Base-by-base conservation (phyloP, 1,140 invertebrate genomes). In the Acarapis woodi region DNA sequence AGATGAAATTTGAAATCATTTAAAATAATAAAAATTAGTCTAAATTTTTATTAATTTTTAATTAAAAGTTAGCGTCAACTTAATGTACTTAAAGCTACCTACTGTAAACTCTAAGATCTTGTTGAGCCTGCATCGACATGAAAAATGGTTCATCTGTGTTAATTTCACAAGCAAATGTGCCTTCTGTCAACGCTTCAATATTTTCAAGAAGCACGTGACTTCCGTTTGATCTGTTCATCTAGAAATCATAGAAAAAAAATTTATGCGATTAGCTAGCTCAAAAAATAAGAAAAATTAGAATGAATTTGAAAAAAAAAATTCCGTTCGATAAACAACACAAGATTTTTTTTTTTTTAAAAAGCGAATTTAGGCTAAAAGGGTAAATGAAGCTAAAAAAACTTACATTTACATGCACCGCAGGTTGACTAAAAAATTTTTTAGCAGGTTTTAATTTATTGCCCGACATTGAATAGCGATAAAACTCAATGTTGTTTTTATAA, bases 141-240 rank as follows among this genome's bases (percentile, higher is more conserved):
- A 36, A 36, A 18, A 18, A 12, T 14, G 21, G 4, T 15, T 23
- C 25, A 3, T 36, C 34, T 5, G 44, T 46, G 5, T 49, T 51
- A 1, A 51, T 45, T 35, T 51, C 50, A 38, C 48, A 50, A 12
- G 48, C 41, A 33, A 48, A 51, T 18, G 47, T 42, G 0, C 50
- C 50, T 30, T 47, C 46, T 2, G 42, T 41, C 9, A 41, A 37
- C 2, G 46, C 22, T 19, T 47, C 40, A 20, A 37, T 44, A 8
- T 34, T 43, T 23, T 43, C 23, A 10, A 47, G 33, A 25, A 34
- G 42, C 18, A 44, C 46, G 20, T 44, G 42, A 5, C 37, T 47
- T 24, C 32, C 32, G 33, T 45, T 48, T 3, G 46, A 48, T 30
- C 32, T 29, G 20, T n/a, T 26, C 18, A 40, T 37, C 47, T 48